Base-by-base conservation (phyloP, 30 jellyfish, hydroid and myxozoan species). In the Aurelia sp. region DNA sequence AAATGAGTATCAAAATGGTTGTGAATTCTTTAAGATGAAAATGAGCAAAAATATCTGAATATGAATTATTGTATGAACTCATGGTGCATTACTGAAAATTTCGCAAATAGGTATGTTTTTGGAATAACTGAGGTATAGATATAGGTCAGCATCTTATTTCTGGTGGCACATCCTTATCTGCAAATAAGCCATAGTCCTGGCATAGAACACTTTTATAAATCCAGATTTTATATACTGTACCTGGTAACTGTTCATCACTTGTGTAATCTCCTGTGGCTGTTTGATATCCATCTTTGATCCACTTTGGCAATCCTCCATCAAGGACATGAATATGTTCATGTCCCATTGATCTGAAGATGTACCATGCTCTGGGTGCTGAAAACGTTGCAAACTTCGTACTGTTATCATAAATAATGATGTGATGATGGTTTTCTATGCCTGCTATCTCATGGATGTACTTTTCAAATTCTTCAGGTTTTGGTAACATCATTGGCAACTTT, bases 241-340 rank as follows among this genome's bases (percentile, higher is more conserved):
- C 90, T 67, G 97, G 93, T 16, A 68, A 67, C 24, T 63, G 71
- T 52, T 89, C 97, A 48, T 81, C 92, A 13, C 50, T 31, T 35
- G 66, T 41, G 58, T 78, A 79, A 5, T 70, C 91, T 67, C 96
- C 96, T 35, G 91, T 67, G 58, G 72, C 84, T 17, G 82, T 80
- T 62, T 70, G 73, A 58, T 17, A 51, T 21, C 96, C 96, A 53
- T 88, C 96, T 58, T 79, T 79, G 53, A 70, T 60, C 96, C 96
- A 88, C 55, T 88, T 78, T 35, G 96, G 96, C 68, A 88, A 75
- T 19, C 96, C 96, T 10, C 96, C 96, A 70, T 88, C 91, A 19
- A 88, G 72, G 10, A 88, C 70, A 48, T 89, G 86, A 35, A 88
- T 89, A 55, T 58, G 61, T 47, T 78, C 88, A 58, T 88, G 96